Conservation (phyloP, 1,140 invertebrate genomes). For the Phocides pigmalion region DNA sequence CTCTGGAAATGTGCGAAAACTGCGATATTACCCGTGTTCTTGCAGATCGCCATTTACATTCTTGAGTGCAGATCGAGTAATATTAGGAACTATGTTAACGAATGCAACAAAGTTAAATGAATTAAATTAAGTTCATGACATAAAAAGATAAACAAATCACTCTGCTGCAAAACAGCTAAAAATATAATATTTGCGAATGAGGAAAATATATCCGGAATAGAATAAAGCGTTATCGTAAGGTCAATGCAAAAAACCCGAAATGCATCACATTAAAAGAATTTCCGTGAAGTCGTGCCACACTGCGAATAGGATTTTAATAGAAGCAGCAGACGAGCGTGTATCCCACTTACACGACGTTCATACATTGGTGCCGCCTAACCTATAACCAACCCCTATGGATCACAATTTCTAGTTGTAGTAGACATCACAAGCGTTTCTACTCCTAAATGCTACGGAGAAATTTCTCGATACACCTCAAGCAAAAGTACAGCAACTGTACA, state of each 20-base stretch:
- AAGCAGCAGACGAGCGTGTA: no score
- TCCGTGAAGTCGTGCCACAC: slow-evolving; percentile 22
- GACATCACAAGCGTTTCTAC: no score
- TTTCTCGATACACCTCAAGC: no score
- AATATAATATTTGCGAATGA: background rate
- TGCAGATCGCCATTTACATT: background rate
- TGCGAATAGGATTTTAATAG: no score
- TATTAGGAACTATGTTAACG: background rate
- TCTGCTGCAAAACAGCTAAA: background rate
- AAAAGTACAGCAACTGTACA: no score
- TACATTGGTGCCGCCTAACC: no score
- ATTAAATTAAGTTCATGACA: no score
- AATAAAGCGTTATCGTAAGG: slow-evolving; percentile 15
- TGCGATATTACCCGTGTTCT: background rate
- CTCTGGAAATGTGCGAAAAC: background rate
- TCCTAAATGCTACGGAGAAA: no score
- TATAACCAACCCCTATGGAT: no score
- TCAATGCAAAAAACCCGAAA: slow-evolving; percentile 41
- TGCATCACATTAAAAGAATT: slow-evolving; percentile 21
- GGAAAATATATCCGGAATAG: background rate
- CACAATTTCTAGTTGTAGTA: no score
- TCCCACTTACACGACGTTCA: no score
- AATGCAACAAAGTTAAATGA: background rate
- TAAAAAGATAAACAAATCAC: background rate
- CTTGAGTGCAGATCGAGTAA: background rate